Evolutionary conservation across 2,888 invertebrate species (phyloP), one percentile per base, ranked within the genome.

Genomic region (Aphidoletes aphidimyza): DNA sequence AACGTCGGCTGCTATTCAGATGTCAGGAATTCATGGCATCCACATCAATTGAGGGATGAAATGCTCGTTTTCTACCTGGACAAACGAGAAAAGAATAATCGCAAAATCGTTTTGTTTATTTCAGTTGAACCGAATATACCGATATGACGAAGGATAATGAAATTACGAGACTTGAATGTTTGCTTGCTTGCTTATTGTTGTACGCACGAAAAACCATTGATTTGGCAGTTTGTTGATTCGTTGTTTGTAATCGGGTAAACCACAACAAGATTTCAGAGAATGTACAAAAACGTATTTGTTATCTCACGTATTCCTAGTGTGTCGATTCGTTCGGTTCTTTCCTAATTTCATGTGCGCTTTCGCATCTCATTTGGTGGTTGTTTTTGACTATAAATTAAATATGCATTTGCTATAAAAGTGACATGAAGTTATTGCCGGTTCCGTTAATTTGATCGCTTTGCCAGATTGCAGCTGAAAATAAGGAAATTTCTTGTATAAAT

Each of bases 91-190:
- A n/a, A 69, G 69, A 69, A 34, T 30, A 69, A 69, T 30, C 69
- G 69, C 14, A 9, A 69, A n/a, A 14, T 69, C 30, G 69, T 69
- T 5, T 69, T 69, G 69, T 69, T 30, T 54, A 26, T 54, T 26
- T 26, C 1, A 14, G 1, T 17, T 69, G 1, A 34, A 30, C 69
- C 69, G n/a, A 30, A 69, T 69, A 30, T n/a, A 34, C 34, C n/a
- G n/a, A n/a, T n/a, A 69, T 69, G 69, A 69, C 69, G 69, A 69
- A 17, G 69, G 69, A 69, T 69, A 69, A 69, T 69, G 69, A 69
- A 69, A 69, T 69, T 69, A 69, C 69, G 69, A 54, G 54, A 54
- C 42, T 42, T 54, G 54, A 54, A 54, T 54, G 26, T 54, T 2
- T 54, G 54, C 47, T 54, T 54, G 54, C 11, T 26, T 11, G 14